These are phyloP conservation scores for Podabrus alpinus DNA, from an alignment of 2,888 invertebrate genomes.

Conservation along the genomic window DNA sequence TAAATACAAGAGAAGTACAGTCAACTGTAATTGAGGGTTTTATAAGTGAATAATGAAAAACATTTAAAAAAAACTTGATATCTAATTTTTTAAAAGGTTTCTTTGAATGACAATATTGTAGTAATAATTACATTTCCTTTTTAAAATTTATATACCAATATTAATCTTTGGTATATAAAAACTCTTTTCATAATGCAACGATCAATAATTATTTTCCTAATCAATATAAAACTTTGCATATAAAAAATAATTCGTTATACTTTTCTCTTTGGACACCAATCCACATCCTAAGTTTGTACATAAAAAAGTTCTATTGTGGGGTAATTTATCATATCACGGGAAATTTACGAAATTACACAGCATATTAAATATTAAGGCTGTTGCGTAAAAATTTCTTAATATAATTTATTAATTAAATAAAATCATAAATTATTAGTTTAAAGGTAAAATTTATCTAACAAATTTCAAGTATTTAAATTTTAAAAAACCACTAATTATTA, in stretches of 20 bases:
- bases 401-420: not conserved
- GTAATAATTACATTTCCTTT: not conserved
- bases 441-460: not conserved
- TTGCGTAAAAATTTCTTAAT: not conserved
- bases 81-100: not conserved
- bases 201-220: not conserved
- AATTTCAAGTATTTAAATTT: not conserved
- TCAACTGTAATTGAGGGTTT: not conserved
- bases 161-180: not conserved
- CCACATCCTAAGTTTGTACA: not conserved
- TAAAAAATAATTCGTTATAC: not conserved
- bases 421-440: not conserved
- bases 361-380: not conserved
- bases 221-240: not conserved
- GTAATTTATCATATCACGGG: not conserved
- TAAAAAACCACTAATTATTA: not conserved
- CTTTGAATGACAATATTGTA: not conserved
- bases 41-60: not conserved
- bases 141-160: not conserved
- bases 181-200: not conserved
- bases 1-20: not conserved
- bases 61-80: not conserved
- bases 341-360: not conserved
- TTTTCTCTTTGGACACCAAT: not conserved
- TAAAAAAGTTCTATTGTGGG: not conserved